Percentiles rank a stretch among this genome's conserved stretches.
These are phyloP conservation scores for Tragelaphus scriptus DNA, from an alignment of 2,113 vertebrate genomes.

Conservation along the genomic window DNA sequence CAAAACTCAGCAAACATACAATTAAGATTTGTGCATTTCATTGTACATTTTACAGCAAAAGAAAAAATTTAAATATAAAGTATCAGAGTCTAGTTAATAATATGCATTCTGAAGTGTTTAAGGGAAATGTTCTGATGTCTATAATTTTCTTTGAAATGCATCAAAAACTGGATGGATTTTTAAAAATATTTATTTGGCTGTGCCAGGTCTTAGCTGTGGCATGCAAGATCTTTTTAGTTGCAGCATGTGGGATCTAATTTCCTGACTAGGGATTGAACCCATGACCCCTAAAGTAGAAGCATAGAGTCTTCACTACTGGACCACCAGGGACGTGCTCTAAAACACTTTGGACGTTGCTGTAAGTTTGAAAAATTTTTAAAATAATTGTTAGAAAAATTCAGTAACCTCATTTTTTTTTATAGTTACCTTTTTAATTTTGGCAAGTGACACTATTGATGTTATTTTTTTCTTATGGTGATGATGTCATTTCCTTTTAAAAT, in stretches of 20 bases:
- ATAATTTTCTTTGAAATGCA: not conserved
- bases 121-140: not conserved
- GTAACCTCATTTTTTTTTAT: not conserved
- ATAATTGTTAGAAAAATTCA: not conserved
- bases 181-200: not conserved
- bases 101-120: not conserved
- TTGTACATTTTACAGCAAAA: not conserved
- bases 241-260: not conserved
- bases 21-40: not conserved
- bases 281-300: not conserved
- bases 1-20: not conserved
- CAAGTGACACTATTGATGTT: not conserved
- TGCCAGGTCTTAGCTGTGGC: not conserved
- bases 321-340: not conserved
- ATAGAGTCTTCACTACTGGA: not conserved
- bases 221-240: not conserved
- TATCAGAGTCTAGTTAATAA: not conserved
- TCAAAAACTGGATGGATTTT: not conserved
- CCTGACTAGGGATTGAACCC: not conserved
- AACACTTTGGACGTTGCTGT: not conserved
- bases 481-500: not conserved
- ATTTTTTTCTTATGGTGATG: not conserved
- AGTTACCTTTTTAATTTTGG: not conserved
- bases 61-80: not conserved
- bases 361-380: not conserved